Evolutionary conservation across 1,140 invertebrate species (phyloP).

Genomic region (Monomorium pharaonis): DNA sequence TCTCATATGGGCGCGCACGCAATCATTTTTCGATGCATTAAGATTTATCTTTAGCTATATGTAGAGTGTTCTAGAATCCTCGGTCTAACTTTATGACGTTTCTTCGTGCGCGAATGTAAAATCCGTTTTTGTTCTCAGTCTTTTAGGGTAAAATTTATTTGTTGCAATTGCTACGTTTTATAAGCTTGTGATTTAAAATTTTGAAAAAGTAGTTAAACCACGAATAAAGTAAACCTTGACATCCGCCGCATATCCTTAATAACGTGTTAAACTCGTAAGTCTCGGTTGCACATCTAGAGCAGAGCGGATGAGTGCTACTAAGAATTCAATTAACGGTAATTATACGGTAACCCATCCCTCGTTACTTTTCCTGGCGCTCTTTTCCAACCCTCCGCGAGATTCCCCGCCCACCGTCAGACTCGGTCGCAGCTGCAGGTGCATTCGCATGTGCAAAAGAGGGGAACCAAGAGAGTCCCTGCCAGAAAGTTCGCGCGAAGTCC

Average conservation of each 20-base stretch:
- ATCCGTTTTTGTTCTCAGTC: no score
- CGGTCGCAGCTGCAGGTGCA: conserved; percentile 71
- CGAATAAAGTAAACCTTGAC: not conserved
- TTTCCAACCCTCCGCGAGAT: conserved; percentile 36
- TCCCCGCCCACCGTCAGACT: conserved; percentile 53
- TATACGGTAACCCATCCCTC: conserved; percentile 75
- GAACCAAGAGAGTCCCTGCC: conserved; percentile 67
- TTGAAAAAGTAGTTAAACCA: not conserved
- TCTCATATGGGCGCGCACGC: not conserved
- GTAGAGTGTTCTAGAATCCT: not conserved
- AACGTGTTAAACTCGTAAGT: conserved; percentile 34
- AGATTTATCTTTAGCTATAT: not conserved
- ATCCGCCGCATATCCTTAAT: not conserved
- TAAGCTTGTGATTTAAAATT: not conserved
- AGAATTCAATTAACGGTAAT: conserved; percentile 84
- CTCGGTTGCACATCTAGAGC: conserved; percentile 57
- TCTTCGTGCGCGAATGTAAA: not conserved
- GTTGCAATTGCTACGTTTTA: not conserved
- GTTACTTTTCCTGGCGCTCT: conserved; percentile 59
- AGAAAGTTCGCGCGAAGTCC: conserved; percentile 82
- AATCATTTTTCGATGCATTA: conserved; percentile 34
- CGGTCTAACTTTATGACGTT: not conserved
- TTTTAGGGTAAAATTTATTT: not conserved
- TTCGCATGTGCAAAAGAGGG: conserved; percentile 58
- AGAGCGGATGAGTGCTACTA: conserved; percentile 78